Conservation (phyloP, 2,797 vertebrate genomes). For the Lepidocolaptes lacrymiger region DNA sequence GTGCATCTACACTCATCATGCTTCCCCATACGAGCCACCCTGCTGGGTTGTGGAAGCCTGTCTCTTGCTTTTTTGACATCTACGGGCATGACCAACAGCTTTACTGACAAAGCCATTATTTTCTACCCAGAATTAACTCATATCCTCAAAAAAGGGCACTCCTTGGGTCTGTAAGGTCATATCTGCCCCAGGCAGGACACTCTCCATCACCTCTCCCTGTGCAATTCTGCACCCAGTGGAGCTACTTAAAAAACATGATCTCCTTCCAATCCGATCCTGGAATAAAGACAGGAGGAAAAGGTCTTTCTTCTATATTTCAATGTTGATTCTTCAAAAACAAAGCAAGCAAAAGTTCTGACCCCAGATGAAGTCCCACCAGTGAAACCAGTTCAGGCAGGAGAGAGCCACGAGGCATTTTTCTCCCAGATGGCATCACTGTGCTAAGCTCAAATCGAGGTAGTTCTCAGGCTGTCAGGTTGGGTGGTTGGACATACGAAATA, state of each 20-base stretch:
- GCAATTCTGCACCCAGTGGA: background rate
- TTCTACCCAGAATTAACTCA: background rate
- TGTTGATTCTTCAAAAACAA: background rate
- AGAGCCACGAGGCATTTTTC: background rate
- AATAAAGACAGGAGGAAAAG: background rate
- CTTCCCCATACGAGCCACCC: background rate
- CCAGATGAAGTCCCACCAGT: background rate
- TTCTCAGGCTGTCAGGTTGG: background rate
- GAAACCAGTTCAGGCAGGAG: background rate
- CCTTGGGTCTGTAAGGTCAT: background rate
- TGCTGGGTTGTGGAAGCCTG: background rate
- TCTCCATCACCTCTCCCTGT: background rate
- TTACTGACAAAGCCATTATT: background rate
- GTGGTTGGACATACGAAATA: background rate
- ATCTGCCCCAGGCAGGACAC: background rate
- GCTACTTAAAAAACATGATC: background rate
- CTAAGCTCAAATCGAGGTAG: background rate
- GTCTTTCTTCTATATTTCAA: background rate
- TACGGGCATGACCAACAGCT: background rate
- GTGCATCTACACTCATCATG: rapidly evolving
- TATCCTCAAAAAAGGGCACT: background rate
- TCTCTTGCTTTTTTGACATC: background rate
- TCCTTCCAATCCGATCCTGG: background rate
- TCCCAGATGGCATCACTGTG: background rate
- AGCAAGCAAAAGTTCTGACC: background rate